These are phyloP conservation scores for Sebastes fasciatus DNA, from an alignment of 2,113 vertebrate genomes.

Conservation along the genomic window DNA sequence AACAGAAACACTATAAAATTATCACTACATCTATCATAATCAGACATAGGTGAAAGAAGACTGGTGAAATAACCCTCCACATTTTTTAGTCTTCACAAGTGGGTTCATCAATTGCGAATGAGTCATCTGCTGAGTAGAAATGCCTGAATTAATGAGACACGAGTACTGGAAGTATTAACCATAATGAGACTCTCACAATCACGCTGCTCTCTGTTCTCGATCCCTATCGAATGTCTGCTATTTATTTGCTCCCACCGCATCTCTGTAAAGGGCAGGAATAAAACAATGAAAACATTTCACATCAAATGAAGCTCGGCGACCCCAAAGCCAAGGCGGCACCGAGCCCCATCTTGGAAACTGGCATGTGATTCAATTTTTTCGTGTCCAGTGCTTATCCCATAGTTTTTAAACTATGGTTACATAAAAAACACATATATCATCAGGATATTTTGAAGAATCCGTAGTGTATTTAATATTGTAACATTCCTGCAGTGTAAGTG, in stretches of 20 bases:
- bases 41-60: constrained; percentile 16
- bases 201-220: constrained; percentile 61
- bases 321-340: constrained; percentile 51
- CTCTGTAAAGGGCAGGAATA: constrained; percentile 61
- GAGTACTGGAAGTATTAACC: constrained; percentile 64
- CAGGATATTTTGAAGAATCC: constrained; percentile 25
- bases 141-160: constrained; percentile 58
- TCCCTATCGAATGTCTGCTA: constrained; percentile 61
- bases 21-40: constrained; percentile 11
- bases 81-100: constrained; percentile 43
- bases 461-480: neutral
- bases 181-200: constrained; percentile 67
- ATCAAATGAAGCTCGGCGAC: constrained; percentile 66
- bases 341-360: constrained; percentile 46
- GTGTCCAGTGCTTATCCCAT: constrained; percentile 4
- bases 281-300: constrained; percentile 74
- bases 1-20: neutral
- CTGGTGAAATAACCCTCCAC: constrained; percentile 15
- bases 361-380: constrained; percentile 37
- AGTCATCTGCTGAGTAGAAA: constrained; percentile 62
- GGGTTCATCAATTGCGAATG: constrained; percentile 58
- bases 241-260: constrained; percentile 53
- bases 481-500: constrained; percentile 3
- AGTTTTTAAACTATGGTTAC: constrained; percentile 9
- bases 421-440: constrained; percentile 32